phyloP scores from a whole-genome alignment of 1,140 invertebrate genomes.

The Tribolium madens region DNA sequence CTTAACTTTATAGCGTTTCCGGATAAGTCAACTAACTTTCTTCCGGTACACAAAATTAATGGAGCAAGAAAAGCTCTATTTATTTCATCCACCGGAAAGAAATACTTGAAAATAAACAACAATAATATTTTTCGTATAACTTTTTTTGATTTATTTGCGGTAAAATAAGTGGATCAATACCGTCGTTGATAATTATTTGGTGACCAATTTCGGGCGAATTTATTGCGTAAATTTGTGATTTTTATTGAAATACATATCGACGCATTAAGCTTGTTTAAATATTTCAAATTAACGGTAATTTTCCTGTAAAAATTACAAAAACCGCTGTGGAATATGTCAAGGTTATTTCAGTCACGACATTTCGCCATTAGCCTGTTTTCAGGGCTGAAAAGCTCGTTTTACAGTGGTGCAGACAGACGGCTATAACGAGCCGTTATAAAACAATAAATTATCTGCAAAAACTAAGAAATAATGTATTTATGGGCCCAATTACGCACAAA shows the following conservation, averaged over 20 bases:
- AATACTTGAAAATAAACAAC: neutral
- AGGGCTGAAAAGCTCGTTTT: conserved; percentile 11
- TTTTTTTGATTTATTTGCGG: neutral
- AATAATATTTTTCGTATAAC: neutral
- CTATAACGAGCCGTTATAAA: neutral
- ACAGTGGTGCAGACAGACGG: neutral
- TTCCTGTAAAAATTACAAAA: too few species aligned
- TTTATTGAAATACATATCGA: too few species aligned
- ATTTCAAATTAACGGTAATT: too few species aligned
- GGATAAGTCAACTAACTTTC: neutral
- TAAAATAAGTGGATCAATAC: too few species aligned
- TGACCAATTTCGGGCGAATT: too few species aligned
- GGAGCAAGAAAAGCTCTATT: neutral
- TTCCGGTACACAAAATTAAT: neutral
- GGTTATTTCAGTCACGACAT: conserved; percentile 24
- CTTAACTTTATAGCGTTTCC: neutral
- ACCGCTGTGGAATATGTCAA: conserved; percentile 13
- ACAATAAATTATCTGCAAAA: neutral
- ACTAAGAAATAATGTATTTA: neutral
- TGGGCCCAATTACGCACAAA: neutral
- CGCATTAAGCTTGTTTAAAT: too few species aligned
- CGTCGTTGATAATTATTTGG: too few species aligned
- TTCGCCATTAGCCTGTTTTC: conserved; percentile 27
- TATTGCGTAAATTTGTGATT: too few species aligned
- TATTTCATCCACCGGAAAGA: neutral